Evolutionary conservation across 1,140 invertebrate species (phyloP).

Genomic region (Mya arenaria): DNA sequence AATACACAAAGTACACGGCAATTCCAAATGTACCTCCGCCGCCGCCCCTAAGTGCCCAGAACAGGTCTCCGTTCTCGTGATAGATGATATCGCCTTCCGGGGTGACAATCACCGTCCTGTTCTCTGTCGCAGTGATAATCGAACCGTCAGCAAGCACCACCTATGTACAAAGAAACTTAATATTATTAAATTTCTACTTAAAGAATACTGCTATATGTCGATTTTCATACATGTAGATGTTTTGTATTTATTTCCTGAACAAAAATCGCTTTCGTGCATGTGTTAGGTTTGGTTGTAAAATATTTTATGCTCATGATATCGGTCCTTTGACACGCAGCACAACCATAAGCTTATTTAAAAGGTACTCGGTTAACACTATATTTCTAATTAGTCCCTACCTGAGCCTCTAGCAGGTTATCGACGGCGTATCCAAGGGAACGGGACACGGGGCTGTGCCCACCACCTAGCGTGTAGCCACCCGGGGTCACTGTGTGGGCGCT

Average conservation of each 20-base stretch:
- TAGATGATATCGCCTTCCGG: background rate
- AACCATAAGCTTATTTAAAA: too few species aligned
- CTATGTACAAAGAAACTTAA: too few species aligned
- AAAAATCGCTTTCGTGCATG: too few species aligned
- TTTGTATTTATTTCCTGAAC: too few species aligned
- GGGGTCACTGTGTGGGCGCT: slow-evolving; percentile 62
- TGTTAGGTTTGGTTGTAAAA: too few species aligned
- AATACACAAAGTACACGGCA: slow-evolving; percentile 56
- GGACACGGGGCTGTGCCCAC: slow-evolving; percentile 67
- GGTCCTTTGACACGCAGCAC: too few species aligned
- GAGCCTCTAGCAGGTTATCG: slow-evolving; percentile 64
- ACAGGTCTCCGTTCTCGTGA: slow-evolving; percentile 56
- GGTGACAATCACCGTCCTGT: slow-evolving; percentile 4
- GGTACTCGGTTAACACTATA: too few species aligned
- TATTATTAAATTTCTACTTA: too few species aligned
- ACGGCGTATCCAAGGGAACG: slow-evolving; percentile 63
- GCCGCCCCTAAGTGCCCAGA: slow-evolving; percentile 72
- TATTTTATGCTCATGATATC: too few species aligned
- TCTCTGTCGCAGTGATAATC: slow-evolving; percentile 21
- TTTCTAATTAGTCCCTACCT: too few species aligned
- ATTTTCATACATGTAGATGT: too few species aligned
- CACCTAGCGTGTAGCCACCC: slow-evolving; percentile 68
- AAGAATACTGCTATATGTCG: too few species aligned
- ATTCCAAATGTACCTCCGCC: slow-evolving; percentile 69
- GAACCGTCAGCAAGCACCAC: slow-evolving; percentile 59